A percentile compares a stretch with the other conserved stretches of the same genome.
Conservation (phyloP, 2,888 invertebrate species). For the Lasius platythorax region DNA sequence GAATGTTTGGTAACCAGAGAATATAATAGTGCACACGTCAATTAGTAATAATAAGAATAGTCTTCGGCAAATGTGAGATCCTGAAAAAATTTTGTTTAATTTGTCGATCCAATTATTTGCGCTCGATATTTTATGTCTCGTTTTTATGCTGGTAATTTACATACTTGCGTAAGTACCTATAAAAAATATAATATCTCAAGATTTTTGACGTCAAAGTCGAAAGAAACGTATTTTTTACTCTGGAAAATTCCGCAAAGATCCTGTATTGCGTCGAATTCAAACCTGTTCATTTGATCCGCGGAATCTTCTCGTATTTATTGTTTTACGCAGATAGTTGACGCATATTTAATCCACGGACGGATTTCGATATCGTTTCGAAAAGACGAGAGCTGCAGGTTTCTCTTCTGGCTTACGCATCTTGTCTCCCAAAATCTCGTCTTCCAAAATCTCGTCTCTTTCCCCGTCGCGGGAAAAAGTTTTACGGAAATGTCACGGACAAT, state of each 20-base stretch:
- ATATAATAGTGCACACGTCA: too few relatives aligned
- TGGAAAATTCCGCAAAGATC: conserved; percentile 82
- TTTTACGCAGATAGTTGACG: conserved; percentile 46
- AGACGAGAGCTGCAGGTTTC: conserved; percentile 32
- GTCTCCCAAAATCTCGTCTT: too few relatives aligned
- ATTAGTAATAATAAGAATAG: too few relatives aligned
- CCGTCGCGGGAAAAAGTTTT: background rate
- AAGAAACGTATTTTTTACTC: conserved; percentile 49
- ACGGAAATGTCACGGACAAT: background rate
- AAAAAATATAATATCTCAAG: too few relatives aligned
- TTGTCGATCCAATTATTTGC: too few relatives aligned
- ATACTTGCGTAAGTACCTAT: too few relatives aligned
- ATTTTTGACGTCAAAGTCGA: conserved; percentile 40
- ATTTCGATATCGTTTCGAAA: conserved; percentile 16
- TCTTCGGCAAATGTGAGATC: too few relatives aligned
- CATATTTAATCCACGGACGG: conserved; percentile 38
- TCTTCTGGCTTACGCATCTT: conserved; percentile 23
- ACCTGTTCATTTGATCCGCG: conserved; percentile 46
- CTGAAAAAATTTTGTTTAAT: too few relatives aligned
- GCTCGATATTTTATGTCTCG: too few relatives aligned
- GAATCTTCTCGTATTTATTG: conserved; percentile 39
- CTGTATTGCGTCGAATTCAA: conserved; percentile 75
- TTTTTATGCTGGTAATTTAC: too few relatives aligned
- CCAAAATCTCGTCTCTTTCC: too few relatives aligned
- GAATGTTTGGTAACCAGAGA: background rate